These are phyloP conservation scores for Serinus canaria DNA, from an alignment of 2,113 vertebrate species.

Conservation along the genomic window DNA sequence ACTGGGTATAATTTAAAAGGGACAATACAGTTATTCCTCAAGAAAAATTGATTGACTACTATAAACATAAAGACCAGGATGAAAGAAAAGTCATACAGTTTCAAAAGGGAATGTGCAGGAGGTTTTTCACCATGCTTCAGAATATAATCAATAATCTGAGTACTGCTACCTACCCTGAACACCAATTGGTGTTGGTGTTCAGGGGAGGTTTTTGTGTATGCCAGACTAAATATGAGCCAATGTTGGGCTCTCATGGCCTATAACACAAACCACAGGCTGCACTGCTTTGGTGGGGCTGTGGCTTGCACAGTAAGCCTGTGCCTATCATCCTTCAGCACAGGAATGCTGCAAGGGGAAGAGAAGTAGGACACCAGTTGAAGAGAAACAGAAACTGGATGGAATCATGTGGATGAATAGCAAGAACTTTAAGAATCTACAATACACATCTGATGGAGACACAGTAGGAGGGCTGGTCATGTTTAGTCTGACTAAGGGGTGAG, in stretches of 20 bases:
- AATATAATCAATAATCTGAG: background rate
- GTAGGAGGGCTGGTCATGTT: background rate
- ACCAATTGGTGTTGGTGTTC: background rate
- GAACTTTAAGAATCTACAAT: background rate
- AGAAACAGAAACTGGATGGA: background rate
- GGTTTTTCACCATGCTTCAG: background rate
- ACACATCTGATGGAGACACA: background rate
- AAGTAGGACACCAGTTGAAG: fast-evolving
- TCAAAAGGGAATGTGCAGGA: background rate
- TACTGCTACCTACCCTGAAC: background rate
- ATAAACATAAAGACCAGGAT: background rate
- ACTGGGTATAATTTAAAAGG: background rate
- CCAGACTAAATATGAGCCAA: background rate
- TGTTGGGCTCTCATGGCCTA: background rate
- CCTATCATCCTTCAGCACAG: background rate
- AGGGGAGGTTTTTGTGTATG: background rate
- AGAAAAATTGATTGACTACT: background rate
- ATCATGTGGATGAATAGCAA: background rate
- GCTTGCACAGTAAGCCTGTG: background rate
- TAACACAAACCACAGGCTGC: background rate
- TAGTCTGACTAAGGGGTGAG: background rate
- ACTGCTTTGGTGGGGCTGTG: background rate
- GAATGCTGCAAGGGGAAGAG: background rate
- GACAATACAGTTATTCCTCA: background rate
- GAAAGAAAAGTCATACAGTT: background rate